Conservation (phyloP, 2,888 invertebrate species). For the Leistus spinibarbis region DNA sequence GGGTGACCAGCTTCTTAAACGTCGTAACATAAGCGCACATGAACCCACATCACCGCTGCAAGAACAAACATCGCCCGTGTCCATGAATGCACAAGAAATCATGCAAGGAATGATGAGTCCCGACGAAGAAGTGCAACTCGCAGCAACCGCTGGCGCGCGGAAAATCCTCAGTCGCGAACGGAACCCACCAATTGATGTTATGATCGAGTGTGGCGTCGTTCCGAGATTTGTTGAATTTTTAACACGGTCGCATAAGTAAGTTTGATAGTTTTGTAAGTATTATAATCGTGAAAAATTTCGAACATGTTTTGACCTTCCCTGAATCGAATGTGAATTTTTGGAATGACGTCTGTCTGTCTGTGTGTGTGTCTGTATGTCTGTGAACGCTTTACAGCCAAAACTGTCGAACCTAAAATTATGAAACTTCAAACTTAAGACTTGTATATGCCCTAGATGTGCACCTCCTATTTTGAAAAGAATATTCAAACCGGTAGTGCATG, state of each 20-base stretch:
- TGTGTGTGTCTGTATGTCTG: no score
- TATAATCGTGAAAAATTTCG: background rate
- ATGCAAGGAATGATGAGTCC: conserved; percentile 70
- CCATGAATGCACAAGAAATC: conserved; percentile 73
- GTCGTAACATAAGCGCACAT: conserved; percentile 76
- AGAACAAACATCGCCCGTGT: conserved; percentile 55
- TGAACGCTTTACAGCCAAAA: no score
- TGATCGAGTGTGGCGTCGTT: conserved; percentile 85
- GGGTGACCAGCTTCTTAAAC: conserved; percentile 91
- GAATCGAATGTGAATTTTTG: no score
- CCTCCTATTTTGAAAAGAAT: no score
- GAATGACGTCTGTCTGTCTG: no score
- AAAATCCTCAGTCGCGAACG: conserved; percentile 87
- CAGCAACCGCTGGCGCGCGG: conserved; percentile 81
- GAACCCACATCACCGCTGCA: conserved; percentile 61
- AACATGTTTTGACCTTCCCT: no score
- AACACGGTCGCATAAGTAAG: conserved; percentile 72
- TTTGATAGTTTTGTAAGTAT: no score
- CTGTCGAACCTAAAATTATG: no score
- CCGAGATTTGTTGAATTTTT: conserved; percentile 82
- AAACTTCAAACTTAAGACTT: no score
- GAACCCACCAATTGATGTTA: conserved; percentile 87
- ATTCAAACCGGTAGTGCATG: no score
- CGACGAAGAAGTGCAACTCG: conserved; percentile 68
- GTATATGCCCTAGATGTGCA: no score